Percentiles rank a stretch among this genome's conserved stretches.
phyloP scores from a whole-genome alignment of 2,797 vertebrate genomes.

The Ciconia nigra region DNA sequence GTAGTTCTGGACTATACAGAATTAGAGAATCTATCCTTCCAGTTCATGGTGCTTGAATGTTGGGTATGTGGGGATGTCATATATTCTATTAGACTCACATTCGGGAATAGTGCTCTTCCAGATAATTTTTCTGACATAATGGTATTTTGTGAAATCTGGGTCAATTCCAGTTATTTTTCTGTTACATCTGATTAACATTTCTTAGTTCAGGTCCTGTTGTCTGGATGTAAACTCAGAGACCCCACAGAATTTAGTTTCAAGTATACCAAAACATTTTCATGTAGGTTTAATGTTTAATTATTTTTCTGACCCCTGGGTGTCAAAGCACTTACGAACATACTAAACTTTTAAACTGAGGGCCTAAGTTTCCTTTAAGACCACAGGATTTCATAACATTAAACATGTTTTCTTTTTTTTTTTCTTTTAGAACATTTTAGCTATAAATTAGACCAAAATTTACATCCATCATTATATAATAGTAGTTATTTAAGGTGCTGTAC shows the following conservation, averaged over 20 bases:
- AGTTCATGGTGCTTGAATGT: background rate
- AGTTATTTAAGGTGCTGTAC: background rate
- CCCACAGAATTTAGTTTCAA: background rate
- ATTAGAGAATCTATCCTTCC: background rate
- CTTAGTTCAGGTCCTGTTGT: background rate
- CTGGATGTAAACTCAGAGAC: background rate
- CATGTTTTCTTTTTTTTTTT: background rate
- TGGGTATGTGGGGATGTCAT: background rate
- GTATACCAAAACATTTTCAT: background rate
- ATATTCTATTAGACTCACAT: background rate
- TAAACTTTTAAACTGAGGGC: background rate
- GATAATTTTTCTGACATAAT: background rate
- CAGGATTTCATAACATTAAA: background rate
- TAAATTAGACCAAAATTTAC: background rate
- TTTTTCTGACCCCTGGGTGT: background rate
- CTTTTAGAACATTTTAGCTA: background rate
- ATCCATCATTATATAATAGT: background rate
- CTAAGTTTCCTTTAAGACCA: background rate
- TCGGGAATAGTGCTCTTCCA: background rate
- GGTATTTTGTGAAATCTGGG: background rate
- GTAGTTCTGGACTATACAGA: background rate
- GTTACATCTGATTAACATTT: background rate
- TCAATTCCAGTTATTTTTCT: background rate
- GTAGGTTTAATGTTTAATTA: rapidly evolving
- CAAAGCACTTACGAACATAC: background rate